These are phyloP conservation scores for Coptotermes formosanus DNA, from an alignment of 1,140 invertebrate species.

Conservation along the genomic window DNA sequence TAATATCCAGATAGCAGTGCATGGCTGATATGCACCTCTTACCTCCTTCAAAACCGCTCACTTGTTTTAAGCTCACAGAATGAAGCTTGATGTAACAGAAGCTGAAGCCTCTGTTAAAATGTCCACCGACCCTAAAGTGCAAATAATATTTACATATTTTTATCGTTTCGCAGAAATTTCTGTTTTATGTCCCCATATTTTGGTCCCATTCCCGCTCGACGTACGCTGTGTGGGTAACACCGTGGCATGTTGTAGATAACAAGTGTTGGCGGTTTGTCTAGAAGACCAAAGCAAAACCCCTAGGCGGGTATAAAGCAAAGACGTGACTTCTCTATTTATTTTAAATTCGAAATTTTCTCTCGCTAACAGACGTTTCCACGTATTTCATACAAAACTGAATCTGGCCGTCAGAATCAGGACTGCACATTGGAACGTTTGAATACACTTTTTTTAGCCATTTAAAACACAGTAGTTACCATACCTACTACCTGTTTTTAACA, in stretches of 20 bases:
- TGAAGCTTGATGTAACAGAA: neutral
- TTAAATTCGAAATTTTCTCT: too few relatives aligned
- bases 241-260: neutral
- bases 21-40: neutral
- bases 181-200: constrained; percentile 10
- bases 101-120: neutral
- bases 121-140: neutral
- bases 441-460: too few relatives aligned
- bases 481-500: too few relatives aligned
- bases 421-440: too few relatives aligned
- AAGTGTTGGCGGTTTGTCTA: neutral
- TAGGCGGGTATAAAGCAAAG: neutral
- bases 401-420: too few relatives aligned
- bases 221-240: neutral
- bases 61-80: constrained; percentile 1
- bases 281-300: neutral
- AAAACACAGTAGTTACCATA: too few relatives aligned
- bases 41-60: neutral
- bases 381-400: too few relatives aligned
- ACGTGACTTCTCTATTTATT: too few relatives aligned
- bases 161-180: constrained; percentile 12
- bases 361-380: too few relatives aligned
- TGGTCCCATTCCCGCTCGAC: neutral
- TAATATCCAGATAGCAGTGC: neutral
- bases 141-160: constrained; percentile 19